Conservation (phyloP, 2,113 vertebrate genomes). For the Ranitomeya variabilis region DNA sequence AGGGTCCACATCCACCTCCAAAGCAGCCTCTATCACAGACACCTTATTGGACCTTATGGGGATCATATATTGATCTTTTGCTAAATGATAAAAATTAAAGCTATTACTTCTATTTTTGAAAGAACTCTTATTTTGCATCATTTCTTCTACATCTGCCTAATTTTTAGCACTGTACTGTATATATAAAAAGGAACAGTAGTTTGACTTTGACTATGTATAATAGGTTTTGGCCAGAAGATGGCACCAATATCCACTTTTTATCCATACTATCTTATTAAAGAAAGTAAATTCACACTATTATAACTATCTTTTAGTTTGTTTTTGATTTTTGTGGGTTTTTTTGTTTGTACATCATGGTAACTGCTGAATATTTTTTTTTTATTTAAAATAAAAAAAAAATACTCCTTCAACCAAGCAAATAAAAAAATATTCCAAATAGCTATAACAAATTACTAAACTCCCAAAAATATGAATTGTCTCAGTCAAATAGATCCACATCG, state of each 20-base stretch:
- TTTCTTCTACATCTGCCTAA: too few species aligned
- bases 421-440: not conserved
- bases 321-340: not conserved
- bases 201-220: not conserved
- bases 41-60: too few species aligned
- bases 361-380: not conserved
- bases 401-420: not conserved
- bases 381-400: not conserved
- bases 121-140: too few species aligned
- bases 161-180: too few species aligned
- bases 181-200: too few species aligned
- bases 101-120: too few species aligned
- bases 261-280: not conserved
- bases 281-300: not conserved
- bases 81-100: too few species aligned
- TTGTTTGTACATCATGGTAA: too few species aligned
- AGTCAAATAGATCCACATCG: not conserved
- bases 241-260: not conserved
- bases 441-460: not conserved
- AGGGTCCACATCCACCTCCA: too few species aligned
- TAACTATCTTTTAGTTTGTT: not conserved
- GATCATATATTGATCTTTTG: too few species aligned
- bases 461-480: not conserved
- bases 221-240: constrained; percentile 14
- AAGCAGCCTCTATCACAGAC: too few species aligned